A percentile compares a stretch with the other conserved stretches of the same genome.
Conservation (phyloP, 1,140 invertebrate species). For the Lutraria rhynchaena region DNA sequence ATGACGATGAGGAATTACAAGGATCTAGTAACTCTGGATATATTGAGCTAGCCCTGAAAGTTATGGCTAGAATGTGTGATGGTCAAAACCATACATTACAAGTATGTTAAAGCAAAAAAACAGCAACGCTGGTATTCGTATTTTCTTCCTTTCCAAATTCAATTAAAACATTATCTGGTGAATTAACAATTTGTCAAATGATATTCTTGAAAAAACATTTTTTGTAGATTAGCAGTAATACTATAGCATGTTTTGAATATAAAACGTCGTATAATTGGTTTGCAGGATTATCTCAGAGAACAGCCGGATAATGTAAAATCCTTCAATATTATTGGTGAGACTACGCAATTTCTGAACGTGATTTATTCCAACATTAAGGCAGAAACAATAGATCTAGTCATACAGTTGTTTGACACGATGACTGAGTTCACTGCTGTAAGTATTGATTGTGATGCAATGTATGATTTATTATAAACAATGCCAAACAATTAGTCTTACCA, state of each 20-base stretch:
- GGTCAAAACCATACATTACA: constrained; percentile 81
- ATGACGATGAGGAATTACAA: constrained; percentile 61
- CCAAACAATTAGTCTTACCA: too few relatives aligned
- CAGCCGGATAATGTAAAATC: constrained; percentile 83
- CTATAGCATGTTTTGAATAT: neutral
- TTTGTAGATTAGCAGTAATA: neutral
- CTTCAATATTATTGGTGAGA: constrained; percentile 81
- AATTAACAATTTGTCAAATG: too few relatives aligned
- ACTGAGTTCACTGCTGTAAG: constrained; percentile 82
- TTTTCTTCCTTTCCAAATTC: too few relatives aligned
- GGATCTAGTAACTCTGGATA: constrained; percentile 80
- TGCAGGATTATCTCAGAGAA: constrained; percentile 80
- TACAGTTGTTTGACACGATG: constrained; percentile 81
- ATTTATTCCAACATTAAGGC: constrained; percentile 81
- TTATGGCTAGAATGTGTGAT: constrained; percentile 82
- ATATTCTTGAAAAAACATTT: neutral
- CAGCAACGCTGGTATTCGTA: too few relatives aligned
- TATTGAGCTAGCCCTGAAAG: constrained; percentile 81
- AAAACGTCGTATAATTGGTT: neutral
- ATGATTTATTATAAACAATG: too few relatives aligned
- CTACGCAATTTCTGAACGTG: constrained; percentile 79
- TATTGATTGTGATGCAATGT: constrained; percentile 48
- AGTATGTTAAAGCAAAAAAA: constrained; percentile 61
- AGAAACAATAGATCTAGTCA: constrained; percentile 79
- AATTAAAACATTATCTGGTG: too few relatives aligned